These are phyloP conservation scores for Scaptomyza flava DNA, from an alignment of 2,888 invertebrate species.

Conservation along the genomic window DNA sequence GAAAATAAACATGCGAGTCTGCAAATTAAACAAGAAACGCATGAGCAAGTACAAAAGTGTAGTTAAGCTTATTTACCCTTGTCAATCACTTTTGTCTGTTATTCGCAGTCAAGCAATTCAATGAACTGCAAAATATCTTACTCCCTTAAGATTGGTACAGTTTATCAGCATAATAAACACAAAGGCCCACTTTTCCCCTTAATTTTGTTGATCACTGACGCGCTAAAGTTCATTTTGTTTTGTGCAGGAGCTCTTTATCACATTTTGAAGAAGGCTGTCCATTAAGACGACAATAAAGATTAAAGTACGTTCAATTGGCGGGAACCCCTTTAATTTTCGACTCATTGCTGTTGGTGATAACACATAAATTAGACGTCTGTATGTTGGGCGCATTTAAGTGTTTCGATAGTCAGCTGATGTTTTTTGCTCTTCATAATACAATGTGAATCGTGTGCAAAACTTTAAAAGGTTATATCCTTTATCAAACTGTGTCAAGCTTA, in stretches of 20 bases:
- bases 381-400: background rate
- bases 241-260: constrained; percentile 43
- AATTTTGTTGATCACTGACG: constrained; percentile 61
- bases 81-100: constrained; percentile 47
- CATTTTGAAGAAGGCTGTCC: constrained; percentile 30
- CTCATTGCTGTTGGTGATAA: constrained; percentile 61
- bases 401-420: background rate
- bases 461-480: background rate
- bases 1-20: background rate
- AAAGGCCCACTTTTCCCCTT: constrained; percentile 28
- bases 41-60: constrained; percentile 9
- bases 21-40: constrained; percentile 1
- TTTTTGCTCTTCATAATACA: background rate
- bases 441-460: background rate
- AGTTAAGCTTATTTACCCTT: constrained; percentile 54
- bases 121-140: constrained; percentile 58
- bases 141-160: constrained; percentile 42
- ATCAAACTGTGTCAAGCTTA: constrained; percentile 6
- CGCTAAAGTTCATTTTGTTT: constrained; percentile 52
- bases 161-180: constrained; percentile 31
- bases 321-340: constrained; percentile 68
- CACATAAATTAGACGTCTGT: constrained; percentile 1
- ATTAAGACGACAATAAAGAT: constrained; percentile 30
- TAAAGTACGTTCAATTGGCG: constrained; percentile 63
- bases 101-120: constrained; percentile 26